Percentiles rank a stretch among this genome's conserved stretches.
These are phyloP conservation scores for Cheilosia scutellata DNA, from an alignment of 2,888 invertebrate species.

Conservation along the genomic window DNA sequence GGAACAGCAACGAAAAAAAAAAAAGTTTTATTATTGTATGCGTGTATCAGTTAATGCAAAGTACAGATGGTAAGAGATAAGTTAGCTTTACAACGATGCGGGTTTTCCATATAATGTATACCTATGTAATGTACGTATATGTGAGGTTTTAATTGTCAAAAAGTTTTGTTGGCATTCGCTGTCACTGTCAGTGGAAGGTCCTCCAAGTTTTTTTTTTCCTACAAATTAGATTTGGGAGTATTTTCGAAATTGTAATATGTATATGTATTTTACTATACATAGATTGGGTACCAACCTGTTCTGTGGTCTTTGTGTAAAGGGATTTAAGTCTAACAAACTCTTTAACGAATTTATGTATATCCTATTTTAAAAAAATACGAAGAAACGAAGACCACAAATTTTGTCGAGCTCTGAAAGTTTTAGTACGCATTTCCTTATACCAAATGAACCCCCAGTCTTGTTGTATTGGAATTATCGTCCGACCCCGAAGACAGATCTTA, in stretches of 20 bases:
- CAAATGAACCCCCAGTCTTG: no score
- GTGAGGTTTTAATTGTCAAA: conserved; percentile 73
- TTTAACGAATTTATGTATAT: no score
- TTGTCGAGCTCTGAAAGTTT: no score
- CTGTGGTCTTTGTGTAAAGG: no score
- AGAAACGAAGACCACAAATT: no score
- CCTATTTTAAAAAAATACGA: no score
- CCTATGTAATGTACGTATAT: conserved; percentile 20
- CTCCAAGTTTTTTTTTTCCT: neutral
- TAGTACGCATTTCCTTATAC: no score
- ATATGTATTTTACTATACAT: no score
- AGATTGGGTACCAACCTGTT: no score
- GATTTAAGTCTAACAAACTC: no score
- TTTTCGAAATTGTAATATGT: neutral
- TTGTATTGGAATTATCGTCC: no score
- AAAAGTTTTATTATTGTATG: conserved; percentile 29
- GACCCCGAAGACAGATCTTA: no score
- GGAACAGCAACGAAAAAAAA: conserved; percentile 22
- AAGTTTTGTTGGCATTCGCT: conserved; percentile 65
- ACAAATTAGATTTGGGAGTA: neutral
- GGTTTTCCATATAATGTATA: conserved; percentile 28
- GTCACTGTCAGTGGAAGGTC: conserved; percentile 47
- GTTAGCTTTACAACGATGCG: conserved; percentile 61
- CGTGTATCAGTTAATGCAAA: conserved; percentile 66
- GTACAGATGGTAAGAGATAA: conserved; percentile 68